Conservation (phyloP, 2,888 invertebrate species). For the Mythimna vitellina region DNA sequence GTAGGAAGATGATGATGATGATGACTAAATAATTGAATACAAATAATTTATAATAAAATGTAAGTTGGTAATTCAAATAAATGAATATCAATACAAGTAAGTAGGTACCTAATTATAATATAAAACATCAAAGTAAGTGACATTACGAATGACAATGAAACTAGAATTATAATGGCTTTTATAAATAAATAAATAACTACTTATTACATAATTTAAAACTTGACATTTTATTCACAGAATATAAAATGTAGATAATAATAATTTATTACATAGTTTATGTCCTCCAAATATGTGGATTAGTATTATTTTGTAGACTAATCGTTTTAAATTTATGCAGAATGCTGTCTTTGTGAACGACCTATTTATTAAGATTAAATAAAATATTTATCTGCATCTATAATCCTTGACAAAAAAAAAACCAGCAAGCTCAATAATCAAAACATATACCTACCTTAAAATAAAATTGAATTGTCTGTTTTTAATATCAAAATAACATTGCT, state of each 20-base stretch:
- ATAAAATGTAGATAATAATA: background rate
- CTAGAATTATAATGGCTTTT: slow-evolving; percentile 2
- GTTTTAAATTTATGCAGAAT: background rate
- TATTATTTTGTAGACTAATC: background rate
- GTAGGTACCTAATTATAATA: background rate
- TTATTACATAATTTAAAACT: background rate
- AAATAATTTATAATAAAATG: too few species aligned
- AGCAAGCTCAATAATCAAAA: background rate
- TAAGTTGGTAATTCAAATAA: slow-evolving; percentile 4
- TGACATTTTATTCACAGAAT: slow-evolving; percentile 23
- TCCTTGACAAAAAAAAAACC: background rate
- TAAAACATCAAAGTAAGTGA: slow-evolving; percentile 9
- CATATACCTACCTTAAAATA: too few species aligned
- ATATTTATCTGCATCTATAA: background rate
- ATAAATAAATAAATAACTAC: background rate
- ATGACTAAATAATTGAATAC: too few species aligned
- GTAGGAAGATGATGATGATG: too few species aligned
- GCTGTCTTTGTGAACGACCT: background rate
- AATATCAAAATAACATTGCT: too few species aligned
- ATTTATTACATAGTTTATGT: background rate
- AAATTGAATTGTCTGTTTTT: too few species aligned
- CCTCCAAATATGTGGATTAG: background rate
- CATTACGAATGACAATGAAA: slow-evolving; percentile 4
- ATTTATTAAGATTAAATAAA: background rate
- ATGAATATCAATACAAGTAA: slow-evolving; percentile 6